A percentile compares a stretch with the other conserved stretches of the same genome.
Conservation (phyloP, 2,888 invertebrate genomes). For the Tribolium freemani region DNA sequence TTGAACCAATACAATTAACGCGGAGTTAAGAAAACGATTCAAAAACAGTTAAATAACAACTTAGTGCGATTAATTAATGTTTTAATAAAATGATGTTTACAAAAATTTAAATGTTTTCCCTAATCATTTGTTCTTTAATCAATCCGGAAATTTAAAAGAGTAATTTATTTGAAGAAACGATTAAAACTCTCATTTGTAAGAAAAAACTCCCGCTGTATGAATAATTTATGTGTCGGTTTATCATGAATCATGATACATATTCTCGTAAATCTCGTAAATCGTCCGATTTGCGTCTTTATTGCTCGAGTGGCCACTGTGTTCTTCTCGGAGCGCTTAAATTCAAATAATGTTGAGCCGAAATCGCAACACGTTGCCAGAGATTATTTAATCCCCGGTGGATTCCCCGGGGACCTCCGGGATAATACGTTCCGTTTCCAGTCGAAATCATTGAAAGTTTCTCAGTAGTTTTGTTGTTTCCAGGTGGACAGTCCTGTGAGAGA, state of each 20-base stretch:
- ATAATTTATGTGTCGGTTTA: constrained; percentile 19
- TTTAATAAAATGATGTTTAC: too few relatives aligned
- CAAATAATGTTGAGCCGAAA: constrained; percentile 26
- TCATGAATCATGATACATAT: too few relatives aligned
- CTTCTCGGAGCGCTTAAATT: constrained; percentile 20
- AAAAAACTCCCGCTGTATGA: neutral
- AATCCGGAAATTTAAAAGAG: neutral
- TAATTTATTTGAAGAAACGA: constrained; percentile 4
- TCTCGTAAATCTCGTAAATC: too few relatives aligned
- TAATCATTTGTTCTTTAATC: neutral
- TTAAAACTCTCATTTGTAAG: constrained; percentile 14
- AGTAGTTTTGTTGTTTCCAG: constrained; percentile 49
- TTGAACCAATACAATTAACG: neutral
- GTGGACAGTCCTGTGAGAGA: constrained; percentile 65
- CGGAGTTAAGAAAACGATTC: neutral
- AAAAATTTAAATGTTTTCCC: too few relatives aligned
- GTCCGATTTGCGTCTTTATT: constrained; percentile 19
- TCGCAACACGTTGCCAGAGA: constrained; percentile 13
- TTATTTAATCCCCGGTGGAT: constrained; percentile 14
- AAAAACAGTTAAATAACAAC: too few relatives aligned
- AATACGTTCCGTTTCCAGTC: constrained; percentile 33
- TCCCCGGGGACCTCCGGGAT: constrained; percentile 12
- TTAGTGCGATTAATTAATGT: too few relatives aligned
- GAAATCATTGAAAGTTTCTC: constrained; percentile 34
- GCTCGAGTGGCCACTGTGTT: constrained; percentile 17